Percentiles rank a stretch among this genome's conserved stretches.
These are phyloP conservation scores for Mus minutoides DNA, from an alignment of 2,797 vertebrate species.

Conservation along the genomic window DNA sequence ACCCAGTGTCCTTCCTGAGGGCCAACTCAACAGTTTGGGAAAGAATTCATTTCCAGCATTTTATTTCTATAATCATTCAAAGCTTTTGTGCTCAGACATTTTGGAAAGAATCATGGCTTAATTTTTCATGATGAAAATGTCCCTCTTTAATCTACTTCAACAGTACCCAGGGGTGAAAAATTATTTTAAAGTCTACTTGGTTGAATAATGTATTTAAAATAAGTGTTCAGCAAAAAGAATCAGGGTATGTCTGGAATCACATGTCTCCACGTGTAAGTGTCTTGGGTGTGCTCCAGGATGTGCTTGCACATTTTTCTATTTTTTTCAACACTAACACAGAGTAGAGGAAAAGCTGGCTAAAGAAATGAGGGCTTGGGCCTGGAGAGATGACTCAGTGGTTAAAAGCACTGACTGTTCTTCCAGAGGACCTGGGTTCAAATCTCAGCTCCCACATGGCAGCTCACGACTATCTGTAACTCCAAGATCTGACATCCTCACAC, in stretches of 20 bases:
- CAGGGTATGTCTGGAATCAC: not conserved
- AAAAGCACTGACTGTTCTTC: too few relatives aligned
- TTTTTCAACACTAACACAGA: not conserved
- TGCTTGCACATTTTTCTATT: not conserved
- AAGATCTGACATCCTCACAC: too few relatives aligned
- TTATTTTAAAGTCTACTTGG: constrained; percentile 22
- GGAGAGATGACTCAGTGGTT: too few relatives aligned
- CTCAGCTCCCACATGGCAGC: too few relatives aligned
- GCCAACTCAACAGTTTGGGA: not conserved
- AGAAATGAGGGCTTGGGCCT: not conserved
- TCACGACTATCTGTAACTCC: too few relatives aligned
- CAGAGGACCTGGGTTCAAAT: too few relatives aligned
- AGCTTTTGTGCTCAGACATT: constrained; percentile 2
- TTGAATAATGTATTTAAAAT: constrained; percentile 17
- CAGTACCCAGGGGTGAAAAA: not conserved
- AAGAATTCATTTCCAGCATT: not conserved
- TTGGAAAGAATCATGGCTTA: constrained; percentile 37
- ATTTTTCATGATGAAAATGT: constrained; percentile 28
- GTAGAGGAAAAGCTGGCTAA: not conserved
- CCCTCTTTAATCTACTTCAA: constrained; percentile 9
- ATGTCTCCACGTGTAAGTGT: not conserved
- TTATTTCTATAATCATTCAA: constrained; percentile 52
- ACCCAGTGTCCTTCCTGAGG: not conserved
- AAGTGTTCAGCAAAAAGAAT: not conserved
- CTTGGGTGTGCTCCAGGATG: not conserved